Conservation (phyloP, 1,140 invertebrate genomes). For the Microplitis mediator region DNA sequence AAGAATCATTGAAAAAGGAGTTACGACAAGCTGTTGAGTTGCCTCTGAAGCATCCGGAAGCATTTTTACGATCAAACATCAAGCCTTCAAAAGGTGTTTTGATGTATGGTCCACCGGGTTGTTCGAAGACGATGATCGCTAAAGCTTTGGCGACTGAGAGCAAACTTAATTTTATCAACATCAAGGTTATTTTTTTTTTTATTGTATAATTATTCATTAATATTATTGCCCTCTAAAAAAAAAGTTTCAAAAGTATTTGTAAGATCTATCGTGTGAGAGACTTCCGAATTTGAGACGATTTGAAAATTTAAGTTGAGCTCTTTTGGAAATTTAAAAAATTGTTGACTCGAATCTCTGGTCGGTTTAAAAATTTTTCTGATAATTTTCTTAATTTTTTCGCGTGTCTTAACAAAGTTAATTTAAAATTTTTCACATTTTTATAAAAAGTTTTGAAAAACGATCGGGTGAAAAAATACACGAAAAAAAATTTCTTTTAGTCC, state of each 20-base stretch:
- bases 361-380: too few relatives aligned
- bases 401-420: too few relatives aligned
- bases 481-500: too few relatives aligned
- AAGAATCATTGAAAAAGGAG: constrained; percentile 84
- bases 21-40: constrained; percentile 90
- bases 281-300: too few relatives aligned
- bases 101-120: constrained; percentile 97
- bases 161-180: constrained; percentile 88
- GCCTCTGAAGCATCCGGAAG: constrained; percentile 89
- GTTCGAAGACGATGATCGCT: constrained; percentile 96
- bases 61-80: constrained; percentile 88
- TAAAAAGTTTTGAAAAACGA: too few relatives aligned
- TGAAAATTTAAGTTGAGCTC: too few relatives aligned
- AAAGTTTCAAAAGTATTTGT: not conserved
- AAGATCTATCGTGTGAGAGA: too few relatives aligned
- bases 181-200: constrained; percentile 69
- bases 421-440: too few relatives aligned
- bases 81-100: constrained; percentile 92
- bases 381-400: too few relatives aligned
- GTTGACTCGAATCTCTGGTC: too few relatives aligned
- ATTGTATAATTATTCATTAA: not conserved
- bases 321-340: too few relatives aligned
- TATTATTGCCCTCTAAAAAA: not conserved
- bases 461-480: too few relatives aligned
- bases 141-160: constrained; percentile 95